Conservation (phyloP, 2,888 invertebrate genomes). For the Lasioglossum zephyrum region DNA sequence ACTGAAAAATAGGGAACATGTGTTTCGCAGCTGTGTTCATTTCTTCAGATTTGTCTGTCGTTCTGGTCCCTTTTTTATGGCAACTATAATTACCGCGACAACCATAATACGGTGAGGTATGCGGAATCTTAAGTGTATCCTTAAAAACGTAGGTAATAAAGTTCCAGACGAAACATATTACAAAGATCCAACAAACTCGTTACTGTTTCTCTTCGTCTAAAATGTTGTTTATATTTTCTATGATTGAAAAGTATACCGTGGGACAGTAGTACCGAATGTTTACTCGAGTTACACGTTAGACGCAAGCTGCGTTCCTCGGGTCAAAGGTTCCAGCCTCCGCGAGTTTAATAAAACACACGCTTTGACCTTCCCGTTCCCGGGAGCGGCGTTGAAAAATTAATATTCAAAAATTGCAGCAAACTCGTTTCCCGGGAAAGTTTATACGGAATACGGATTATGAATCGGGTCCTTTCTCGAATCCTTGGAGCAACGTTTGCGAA, state of each 20-base stretch:
- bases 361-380: neutral
- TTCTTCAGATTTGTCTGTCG: too few species aligned
- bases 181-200: neutral
- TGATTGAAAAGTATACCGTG: neutral
- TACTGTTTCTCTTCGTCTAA: neutral
- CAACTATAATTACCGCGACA: too few species aligned
- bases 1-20: too few species aligned
- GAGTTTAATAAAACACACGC: neutral
- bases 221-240: neutral
- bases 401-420: neutral
- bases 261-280: neutral
- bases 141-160: too few species aligned
- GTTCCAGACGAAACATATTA: too few species aligned
- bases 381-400: neutral
- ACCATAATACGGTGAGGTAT: too few species aligned
- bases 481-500: neutral
- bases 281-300: neutral
- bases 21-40: too few species aligned
- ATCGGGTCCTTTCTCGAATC: neutral
- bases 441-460: conserved; percentile 11
- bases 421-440: conserved; percentile 4
- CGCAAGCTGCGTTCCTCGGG: neutral
- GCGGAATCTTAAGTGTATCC: too few species aligned
- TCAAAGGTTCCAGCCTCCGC: neutral
- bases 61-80: too few species aligned